Conservation (phyloP, 2,888 invertebrate species). For the Cerastis leucographa region DNA sequence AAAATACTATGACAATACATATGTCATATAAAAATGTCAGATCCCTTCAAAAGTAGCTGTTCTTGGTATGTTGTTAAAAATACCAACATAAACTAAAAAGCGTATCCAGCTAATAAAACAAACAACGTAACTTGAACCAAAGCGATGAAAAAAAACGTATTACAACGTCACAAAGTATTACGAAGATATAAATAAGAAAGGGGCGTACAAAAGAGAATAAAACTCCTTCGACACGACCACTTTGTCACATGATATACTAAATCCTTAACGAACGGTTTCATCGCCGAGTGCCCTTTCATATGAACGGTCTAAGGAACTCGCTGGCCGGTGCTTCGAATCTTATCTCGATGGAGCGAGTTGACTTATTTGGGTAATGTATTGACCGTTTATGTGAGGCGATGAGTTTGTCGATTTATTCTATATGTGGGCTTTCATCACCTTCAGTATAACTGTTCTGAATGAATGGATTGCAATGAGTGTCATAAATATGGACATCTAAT, state of each 20-base stretch:
- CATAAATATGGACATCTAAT: neutral
- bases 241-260: slow-evolving; percentile 59
- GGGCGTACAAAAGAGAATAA: slow-evolving; percentile 51
- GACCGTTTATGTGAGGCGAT: slow-evolving; percentile 18
- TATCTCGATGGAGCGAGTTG: slow-evolving; percentile 40
- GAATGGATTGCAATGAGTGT: neutral
- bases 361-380: slow-evolving; percentile 38
- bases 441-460: neutral
- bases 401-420: slow-evolving; percentile 19
- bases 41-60: neutral
- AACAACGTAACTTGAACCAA: slow-evolving; percentile 33
- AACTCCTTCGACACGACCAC: slow-evolving; percentile 41
- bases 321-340: slow-evolving; percentile 32
- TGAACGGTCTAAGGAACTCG: slow-evolving; percentile 30
- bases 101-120: slow-evolving; percentile 36
- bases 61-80: slow-evolving; percentile 26
- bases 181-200: slow-evolving; percentile 51
- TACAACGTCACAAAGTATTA: slow-evolving; percentile 49
- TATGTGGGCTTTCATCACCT: neutral
- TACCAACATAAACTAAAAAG: slow-evolving; percentile 32
- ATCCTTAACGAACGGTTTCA: slow-evolving; percentile 52
- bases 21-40: slow-evolving; percentile 24
- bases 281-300: slow-evolving; percentile 42
- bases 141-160: slow-evolving; percentile 42
- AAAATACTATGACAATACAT: slow-evolving; percentile 12